Evolutionary conservation across 2,888 invertebrate genomes (phyloP).

Genomic region (Spialia ferax): DNA sequence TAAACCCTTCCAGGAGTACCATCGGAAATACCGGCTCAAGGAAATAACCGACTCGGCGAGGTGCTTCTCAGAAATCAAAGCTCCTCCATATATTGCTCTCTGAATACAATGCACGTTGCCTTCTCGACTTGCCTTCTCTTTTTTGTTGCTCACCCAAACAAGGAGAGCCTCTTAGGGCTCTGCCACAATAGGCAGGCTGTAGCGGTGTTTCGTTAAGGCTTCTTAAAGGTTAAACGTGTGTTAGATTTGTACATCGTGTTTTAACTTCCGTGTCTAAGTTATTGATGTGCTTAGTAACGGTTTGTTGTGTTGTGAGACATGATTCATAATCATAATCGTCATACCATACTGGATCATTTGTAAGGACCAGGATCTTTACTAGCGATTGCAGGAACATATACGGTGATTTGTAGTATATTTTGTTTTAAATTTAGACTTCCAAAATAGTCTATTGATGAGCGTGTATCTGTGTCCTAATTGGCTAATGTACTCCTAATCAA

Average conservation of each 20-base stretch:
- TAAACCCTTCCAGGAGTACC: not conserved
- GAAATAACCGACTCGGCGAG: not conserved
- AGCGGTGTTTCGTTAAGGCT: not conserved
- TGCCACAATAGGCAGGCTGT: not conserved
- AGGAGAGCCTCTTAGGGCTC: not conserved
- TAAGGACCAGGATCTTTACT: too few species aligned
- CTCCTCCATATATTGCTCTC: slow-evolving; percentile 8
- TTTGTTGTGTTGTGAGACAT: too few species aligned
- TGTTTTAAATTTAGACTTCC: not conserved
- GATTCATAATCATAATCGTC: too few species aligned
- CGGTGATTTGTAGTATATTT: too few species aligned
- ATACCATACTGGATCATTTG: too few species aligned
- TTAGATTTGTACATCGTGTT: not conserved
- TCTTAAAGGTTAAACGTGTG: not conserved
- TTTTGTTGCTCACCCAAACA: not conserved
- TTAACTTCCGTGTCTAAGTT: not conserved
- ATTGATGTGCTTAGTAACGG: too few species aligned
- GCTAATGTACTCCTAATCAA: not conserved
- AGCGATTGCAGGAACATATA: too few species aligned
- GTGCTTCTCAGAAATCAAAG: slow-evolving; percentile 4
- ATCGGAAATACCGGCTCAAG: slow-evolving; percentile 3
- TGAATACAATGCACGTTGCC: slow-evolving; percentile 15
- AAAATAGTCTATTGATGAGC: slow-evolving; percentile 3
- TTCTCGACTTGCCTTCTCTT: not conserved
- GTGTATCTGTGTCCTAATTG: not conserved